phyloP scores from a whole-genome alignment of 92 coral and sea anemone genomes.

The Porites cylindrica region DNA sequence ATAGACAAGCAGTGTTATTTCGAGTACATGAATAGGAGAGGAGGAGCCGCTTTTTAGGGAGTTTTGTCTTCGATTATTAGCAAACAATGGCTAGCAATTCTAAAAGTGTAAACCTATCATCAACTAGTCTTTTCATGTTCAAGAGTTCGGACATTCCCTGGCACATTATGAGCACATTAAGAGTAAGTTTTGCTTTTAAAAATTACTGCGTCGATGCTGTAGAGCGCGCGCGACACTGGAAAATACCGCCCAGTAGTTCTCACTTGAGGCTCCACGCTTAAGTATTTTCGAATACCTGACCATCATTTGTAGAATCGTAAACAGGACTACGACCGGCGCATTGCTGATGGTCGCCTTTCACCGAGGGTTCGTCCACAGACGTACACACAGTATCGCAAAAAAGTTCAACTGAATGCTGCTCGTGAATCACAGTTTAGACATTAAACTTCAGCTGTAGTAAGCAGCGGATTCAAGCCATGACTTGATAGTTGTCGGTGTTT shows the following conservation, averaged over 20 bases:
- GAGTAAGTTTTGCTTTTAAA: neutral
- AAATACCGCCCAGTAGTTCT: neutral
- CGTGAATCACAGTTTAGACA: too few relatives aligned
- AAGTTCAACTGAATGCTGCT: too few relatives aligned
- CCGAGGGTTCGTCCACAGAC: too few relatives aligned
- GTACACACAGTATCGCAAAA: too few relatives aligned
- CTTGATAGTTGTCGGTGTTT: neutral
- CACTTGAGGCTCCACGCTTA: neutral
- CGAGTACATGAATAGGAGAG: constrained; percentile 29
- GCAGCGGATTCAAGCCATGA: too few relatives aligned
- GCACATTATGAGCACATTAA: neutral
- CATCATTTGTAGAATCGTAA: too few relatives aligned
- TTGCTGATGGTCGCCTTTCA: too few relatives aligned
- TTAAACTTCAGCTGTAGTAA: too few relatives aligned
- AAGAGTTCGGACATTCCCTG: neutral
- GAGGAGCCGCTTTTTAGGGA: constrained; percentile 59
- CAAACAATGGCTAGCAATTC: constrained; percentile 64
- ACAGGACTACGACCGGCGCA: too few relatives aligned
- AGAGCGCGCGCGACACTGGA: neutral
- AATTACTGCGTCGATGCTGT: neutral
- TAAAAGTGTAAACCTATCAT: constrained; percentile 62
- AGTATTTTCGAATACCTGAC: too few relatives aligned
- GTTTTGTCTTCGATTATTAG: constrained; percentile 75
- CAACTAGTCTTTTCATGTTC: neutral
- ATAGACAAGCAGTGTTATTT: constrained; percentile 20